Conservation (phyloP, 2,888 invertebrate genomes). For the Panopea generosa region DNA sequence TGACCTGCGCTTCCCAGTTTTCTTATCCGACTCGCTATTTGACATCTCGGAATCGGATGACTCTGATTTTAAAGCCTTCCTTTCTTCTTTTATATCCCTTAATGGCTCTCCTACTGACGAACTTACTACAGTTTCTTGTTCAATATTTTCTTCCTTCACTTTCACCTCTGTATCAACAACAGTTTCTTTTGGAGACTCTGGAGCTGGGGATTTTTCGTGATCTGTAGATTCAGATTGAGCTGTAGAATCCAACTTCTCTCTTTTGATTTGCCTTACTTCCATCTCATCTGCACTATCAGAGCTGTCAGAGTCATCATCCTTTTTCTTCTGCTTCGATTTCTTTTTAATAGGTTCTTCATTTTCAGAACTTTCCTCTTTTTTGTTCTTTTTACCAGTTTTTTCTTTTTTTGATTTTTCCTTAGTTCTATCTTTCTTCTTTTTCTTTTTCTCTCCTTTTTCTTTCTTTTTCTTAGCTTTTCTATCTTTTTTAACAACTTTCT, state of each 20-base stretch:
- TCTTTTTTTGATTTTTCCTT: conserved; percentile 65
- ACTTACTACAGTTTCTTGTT: conserved; percentile 32
- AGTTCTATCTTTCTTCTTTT: conserved; percentile 6
- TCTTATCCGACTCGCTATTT: conserved; percentile 31
- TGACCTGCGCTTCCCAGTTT: conserved; percentile 41
- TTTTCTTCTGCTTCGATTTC: conserved; percentile 73
- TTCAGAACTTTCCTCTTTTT: conserved; percentile 83
- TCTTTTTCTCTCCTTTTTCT: conserved; percentile 42
- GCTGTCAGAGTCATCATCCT: conserved; percentile 24
- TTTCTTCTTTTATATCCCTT: conserved; percentile 6
- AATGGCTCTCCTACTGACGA: conserved; percentile 18
- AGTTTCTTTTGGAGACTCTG: conserved; percentile 19
- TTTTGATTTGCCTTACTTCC: neutral
- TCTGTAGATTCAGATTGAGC: conserved; percentile 86
- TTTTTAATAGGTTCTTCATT: conserved; percentile 85
- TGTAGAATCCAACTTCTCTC: conserved; percentile 3
- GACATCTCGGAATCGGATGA: conserved; percentile 50
- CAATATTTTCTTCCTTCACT: conserved; percentile 66
- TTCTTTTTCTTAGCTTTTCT: conserved; percentile 55
- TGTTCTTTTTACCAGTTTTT: conserved; percentile 61
- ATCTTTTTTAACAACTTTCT: conserved; percentile 85
- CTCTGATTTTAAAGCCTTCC: conserved; percentile 39
- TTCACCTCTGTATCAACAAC: conserved; percentile 42
- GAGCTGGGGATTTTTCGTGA: conserved; percentile 77
- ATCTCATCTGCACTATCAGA: conserved; percentile 18